Evolutionary conservation across 2,797 vertebrate species (phyloP).

Genomic region (Sphenodon punctatus): DNA sequence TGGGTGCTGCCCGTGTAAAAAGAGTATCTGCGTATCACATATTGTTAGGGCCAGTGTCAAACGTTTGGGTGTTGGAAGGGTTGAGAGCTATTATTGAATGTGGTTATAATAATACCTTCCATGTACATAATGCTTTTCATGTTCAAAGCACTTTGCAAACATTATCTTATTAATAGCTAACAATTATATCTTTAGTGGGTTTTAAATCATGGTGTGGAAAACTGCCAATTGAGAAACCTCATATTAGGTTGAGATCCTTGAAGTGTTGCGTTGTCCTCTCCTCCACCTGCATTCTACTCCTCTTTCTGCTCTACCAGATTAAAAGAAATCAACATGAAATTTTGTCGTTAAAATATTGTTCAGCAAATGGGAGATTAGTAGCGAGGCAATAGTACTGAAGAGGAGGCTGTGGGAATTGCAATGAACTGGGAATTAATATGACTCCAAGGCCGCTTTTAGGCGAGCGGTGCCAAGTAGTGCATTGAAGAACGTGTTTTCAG

Average conservation of each 20-base stretch:
- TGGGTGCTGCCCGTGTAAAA: too few species aligned
- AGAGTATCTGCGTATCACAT: too few species aligned
- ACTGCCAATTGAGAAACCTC: conserved; percentile 67
- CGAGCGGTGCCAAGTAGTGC: too few species aligned
- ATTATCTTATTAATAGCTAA: conserved; percentile 43
- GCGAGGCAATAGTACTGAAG: too few species aligned
- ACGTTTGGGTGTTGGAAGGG: conserved; percentile 7
- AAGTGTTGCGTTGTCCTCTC: conserved; percentile 66
- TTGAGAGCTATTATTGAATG: background rate
- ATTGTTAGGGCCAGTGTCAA: background rate
- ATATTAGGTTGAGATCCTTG: conserved; percentile 60
- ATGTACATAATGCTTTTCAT: conserved; percentile 32
- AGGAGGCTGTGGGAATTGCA: too few species aligned
- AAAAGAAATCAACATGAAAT: too few species aligned
- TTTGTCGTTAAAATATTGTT: conserved; percentile 31
- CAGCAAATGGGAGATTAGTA: too few species aligned
- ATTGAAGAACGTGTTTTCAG: too few species aligned
- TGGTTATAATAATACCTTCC: conserved; percentile 23
- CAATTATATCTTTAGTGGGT: conserved; percentile 35
- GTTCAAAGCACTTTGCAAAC: conserved; percentile 32
- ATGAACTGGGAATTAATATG: too few species aligned
- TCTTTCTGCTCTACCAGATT: conserved; percentile 31
- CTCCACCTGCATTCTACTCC: conserved; percentile 52
- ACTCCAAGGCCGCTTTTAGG: too few species aligned
- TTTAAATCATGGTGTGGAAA: conserved; percentile 68